Evolutionary conservation across 2,797 vertebrate genomes (phyloP).

Genomic region (Mormyrops boulengeri): DNA sequence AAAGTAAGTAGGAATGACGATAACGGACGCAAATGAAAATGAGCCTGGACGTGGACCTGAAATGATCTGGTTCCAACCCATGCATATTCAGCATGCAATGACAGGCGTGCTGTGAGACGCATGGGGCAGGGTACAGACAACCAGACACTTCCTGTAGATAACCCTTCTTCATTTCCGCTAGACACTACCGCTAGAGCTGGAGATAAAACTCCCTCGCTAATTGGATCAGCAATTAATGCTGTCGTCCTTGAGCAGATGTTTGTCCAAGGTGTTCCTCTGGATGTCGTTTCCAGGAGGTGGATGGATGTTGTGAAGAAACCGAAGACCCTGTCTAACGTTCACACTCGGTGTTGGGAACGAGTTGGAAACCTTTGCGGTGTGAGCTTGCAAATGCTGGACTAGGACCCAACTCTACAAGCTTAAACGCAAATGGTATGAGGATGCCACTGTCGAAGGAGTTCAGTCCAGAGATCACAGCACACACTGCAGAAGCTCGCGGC

Average conservation of each 20-base stretch:
- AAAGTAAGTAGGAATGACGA: constrained; percentile 1
- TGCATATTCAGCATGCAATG: not conserved
- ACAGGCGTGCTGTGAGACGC: not conserved
- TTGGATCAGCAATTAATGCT: constrained; percentile 1
- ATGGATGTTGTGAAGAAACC: not conserved
- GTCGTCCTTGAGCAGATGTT: not conserved
- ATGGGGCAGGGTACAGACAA: not conserved
- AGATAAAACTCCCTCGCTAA: not conserved
- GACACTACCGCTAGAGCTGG: not conserved
- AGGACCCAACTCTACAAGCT: not conserved
- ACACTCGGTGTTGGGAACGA: not conserved
- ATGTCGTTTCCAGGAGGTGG: not conserved
- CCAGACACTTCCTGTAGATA: not conserved
- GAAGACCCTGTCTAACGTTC: not conserved
- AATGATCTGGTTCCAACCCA: not conserved
- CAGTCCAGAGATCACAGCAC: not conserved
- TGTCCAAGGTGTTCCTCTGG: not conserved
- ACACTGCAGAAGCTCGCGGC: not conserved
- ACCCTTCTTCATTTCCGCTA: not conserved
- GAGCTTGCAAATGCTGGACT: not conserved
- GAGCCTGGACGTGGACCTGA: not conserved
- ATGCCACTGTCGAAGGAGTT: not conserved
- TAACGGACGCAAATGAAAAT: not conserved
- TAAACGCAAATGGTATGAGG: not conserved
- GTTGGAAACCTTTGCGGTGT: not conserved